Evolutionary conservation across 2,888 invertebrate species (phyloP).

Genomic region (Pammene aurita): DNA sequence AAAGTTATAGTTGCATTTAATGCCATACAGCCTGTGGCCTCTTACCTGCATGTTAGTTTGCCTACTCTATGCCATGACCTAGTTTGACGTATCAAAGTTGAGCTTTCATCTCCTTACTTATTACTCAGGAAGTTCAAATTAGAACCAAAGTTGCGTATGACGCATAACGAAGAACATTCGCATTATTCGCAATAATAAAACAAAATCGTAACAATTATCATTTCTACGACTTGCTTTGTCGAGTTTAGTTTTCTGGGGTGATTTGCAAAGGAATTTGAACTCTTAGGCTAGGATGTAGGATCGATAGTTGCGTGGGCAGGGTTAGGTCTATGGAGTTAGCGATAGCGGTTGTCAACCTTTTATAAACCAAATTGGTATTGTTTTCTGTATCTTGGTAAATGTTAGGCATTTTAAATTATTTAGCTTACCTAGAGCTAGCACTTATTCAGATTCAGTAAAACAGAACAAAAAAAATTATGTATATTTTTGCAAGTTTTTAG

Average conservation of each 20-base stretch:
- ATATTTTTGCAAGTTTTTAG: no score
- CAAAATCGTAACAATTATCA: slow-evolving; percentile 13
- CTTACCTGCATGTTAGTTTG: not conserved
- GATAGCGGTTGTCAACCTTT: slow-evolving; percentile 1
- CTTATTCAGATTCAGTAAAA: no score
- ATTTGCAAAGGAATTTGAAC: not conserved
- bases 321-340: not conserved
- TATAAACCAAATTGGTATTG: not conserved
- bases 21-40: no score
- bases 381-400: not conserved
- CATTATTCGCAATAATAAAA: slow-evolving; percentile 19
- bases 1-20: no score
- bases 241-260: no score
- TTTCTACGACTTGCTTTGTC: not conserved
- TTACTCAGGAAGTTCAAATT: not conserved
- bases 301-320: not conserved
- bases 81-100: not conserved
- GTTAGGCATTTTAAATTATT: no score
- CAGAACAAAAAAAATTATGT: no score
- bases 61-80: slow-evolving; percentile 5
- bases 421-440: no score
- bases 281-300: not conserved
- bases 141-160: slow-evolving; percentile 5
- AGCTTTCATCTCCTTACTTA: not conserved
- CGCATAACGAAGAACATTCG: slow-evolving; percentile 11